Evolutionary conservation across 2,797 vertebrate genomes (phyloP).

Genomic region (Fistularia commersonii): DNA sequence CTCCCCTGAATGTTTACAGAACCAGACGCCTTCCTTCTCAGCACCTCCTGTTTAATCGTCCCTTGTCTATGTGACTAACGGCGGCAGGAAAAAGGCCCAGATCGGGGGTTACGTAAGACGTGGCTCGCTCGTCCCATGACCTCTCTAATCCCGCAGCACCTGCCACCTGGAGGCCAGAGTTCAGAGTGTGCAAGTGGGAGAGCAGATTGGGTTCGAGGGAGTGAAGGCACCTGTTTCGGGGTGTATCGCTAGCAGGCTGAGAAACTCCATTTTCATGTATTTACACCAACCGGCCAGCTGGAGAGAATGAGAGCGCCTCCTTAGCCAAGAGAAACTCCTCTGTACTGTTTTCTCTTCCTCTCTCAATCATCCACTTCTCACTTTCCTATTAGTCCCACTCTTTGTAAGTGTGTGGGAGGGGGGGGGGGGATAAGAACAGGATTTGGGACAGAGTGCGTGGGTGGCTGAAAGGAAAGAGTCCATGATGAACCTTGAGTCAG

Average conservation of each 20-base stretch:
- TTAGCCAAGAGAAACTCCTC: slow-evolving; percentile 7
- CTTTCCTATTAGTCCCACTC: slow-evolving; percentile 24
- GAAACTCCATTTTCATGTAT: slow-evolving; percentile 17
- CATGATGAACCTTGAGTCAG: slow-evolving; percentile 25
- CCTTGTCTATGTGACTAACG: slow-evolving; percentile 22
- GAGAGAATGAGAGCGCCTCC: slow-evolving; percentile 26
- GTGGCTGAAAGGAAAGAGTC: slow-evolving; percentile 16
- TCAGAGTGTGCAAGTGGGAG: slow-evolving; percentile 37
- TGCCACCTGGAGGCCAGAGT: slow-evolving; percentile 57
- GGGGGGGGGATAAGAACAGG: slow-evolving; percentile 13
- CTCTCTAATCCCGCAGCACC: slow-evolving; percentile 35
- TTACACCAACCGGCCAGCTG: slow-evolving; percentile 56
- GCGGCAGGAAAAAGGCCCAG: slow-evolving; percentile 20
- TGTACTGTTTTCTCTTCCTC: background rate
- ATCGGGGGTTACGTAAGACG: too few relatives aligned
- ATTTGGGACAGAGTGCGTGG: slow-evolving; percentile 42
- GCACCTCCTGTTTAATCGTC: slow-evolving; percentile 30
- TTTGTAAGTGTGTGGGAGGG: slow-evolving; percentile 14
- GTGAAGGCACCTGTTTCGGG: slow-evolving; percentile 60
- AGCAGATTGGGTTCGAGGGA: slow-evolving; percentile 32
- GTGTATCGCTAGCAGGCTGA: slow-evolving; percentile 34
- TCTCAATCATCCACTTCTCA: too few relatives aligned
- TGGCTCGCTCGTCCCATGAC: slow-evolving; percentile 18
- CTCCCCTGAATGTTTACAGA: slow-evolving; percentile 13
- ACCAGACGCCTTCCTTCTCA: slow-evolving; percentile 18